phyloP scores from a whole-genome alignment of 2,113 vertebrate species.

The Percopsis transmontana region DNA sequence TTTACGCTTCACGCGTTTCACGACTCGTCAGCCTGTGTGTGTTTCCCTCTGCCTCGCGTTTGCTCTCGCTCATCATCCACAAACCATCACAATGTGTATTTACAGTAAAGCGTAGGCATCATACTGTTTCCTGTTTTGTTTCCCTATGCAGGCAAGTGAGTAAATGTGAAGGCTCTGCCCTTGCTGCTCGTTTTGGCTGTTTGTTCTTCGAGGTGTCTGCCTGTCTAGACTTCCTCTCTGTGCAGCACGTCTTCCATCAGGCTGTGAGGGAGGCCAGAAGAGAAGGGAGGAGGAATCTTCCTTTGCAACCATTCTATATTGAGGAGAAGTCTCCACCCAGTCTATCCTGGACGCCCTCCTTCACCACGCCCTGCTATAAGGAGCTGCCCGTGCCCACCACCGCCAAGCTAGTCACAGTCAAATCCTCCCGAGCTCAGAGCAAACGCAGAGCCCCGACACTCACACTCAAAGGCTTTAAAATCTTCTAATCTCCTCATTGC shows the following conservation, averaged over 20 bases:
- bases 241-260: slow-evolving; percentile 85
- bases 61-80: too few relatives aligned
- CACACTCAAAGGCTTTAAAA: slow-evolving; percentile 92
- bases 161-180: slow-evolving; percentile 77
- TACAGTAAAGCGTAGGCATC: too few relatives aligned
- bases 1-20: too few relatives aligned
- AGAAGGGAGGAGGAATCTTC: slow-evolving; percentile 56
- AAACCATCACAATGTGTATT: too few relatives aligned
- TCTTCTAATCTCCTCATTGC: too few relatives aligned
- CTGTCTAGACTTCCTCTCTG: slow-evolving; percentile 82
- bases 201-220: slow-evolving; percentile 88
- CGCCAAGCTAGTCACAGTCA: slow-evolving; percentile 90
- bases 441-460: slow-evolving; percentile 88
- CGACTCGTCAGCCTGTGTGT: too few relatives aligned
- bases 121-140: background rate
- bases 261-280: slow-evolving; percentile 81
- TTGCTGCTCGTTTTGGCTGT: slow-evolving; percentile 81
- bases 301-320: slow-evolving; percentile 76
- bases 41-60: too few relatives aligned
- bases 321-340: slow-evolving; percentile 77
- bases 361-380: slow-evolving; percentile 83
- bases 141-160: slow-evolving; percentile 84
- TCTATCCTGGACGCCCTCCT: slow-evolving; percentile 49
- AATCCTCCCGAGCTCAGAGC: slow-evolving; percentile 90
- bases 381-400: slow-evolving; percentile 89